These are phyloP conservation scores for Beaufortia kweichowensis DNA, from an alignment of 2,113 vertebrate species.

Conservation along the genomic window DNA sequence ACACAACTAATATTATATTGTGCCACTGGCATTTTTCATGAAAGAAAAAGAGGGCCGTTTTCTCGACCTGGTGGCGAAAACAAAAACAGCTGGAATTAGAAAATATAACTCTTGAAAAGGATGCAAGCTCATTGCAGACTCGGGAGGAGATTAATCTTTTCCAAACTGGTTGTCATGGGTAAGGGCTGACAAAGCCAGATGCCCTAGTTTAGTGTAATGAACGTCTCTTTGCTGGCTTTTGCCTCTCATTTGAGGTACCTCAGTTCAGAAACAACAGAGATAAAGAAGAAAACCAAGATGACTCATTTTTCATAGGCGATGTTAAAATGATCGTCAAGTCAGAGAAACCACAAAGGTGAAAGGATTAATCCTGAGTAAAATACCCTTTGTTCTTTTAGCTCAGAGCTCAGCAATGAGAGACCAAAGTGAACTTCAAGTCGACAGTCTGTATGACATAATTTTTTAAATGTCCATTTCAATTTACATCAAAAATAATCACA, in stretches of 20 bases:
- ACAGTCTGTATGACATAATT: neutral
- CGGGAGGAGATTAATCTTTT: constrained; percentile 30
- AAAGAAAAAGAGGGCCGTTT: neutral
- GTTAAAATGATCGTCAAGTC: constrained; percentile 14
- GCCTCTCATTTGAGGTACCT: constrained; percentile 21
- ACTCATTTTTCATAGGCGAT: constrained; percentile 12
- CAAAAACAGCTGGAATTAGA: constrained; percentile 1
- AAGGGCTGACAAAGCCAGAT: constrained; percentile 17
- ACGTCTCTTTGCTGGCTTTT: constrained; percentile 36
- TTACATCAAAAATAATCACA: no score
- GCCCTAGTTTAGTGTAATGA: constrained; percentile 44
- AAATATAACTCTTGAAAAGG: constrained; percentile 5
- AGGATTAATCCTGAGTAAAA: neutral
- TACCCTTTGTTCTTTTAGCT: constrained; percentile 1
- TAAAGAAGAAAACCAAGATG: neutral
- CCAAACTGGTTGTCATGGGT: constrained; percentile 30
- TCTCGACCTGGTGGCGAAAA: constrained; percentile 1
- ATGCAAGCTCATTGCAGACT: constrained; percentile 10
- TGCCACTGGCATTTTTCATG: constrained; percentile 23
- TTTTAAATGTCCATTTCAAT: no score
- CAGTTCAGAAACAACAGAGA: neutral
- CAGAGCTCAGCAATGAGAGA: neutral
- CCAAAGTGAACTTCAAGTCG: no score
- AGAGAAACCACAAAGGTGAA: neutral
- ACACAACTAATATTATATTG: constrained; percentile 1